A percentile compares a stretch with the other conserved stretches of the same genome.
These are phyloP conservation scores for Adrianichthys oophorus DNA, from an alignment of 2,797 vertebrate species.

Conservation along the genomic window DNA sequence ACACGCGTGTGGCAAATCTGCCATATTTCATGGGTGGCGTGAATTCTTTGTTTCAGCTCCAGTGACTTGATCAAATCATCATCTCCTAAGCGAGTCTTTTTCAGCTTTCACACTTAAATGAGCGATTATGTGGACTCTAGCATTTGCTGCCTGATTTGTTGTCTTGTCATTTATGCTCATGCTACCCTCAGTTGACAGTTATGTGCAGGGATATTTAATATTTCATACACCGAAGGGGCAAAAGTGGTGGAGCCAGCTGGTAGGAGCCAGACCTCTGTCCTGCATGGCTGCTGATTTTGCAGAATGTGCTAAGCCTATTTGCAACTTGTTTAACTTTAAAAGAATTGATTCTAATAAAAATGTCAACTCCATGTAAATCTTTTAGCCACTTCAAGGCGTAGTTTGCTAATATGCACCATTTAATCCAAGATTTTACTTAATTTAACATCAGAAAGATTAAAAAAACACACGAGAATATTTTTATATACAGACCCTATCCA, in stretches of 20 bases:
- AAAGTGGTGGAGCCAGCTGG: slow-evolving; percentile 38
- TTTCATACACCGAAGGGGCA: slow-evolving; percentile 49
- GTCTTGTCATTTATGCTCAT: slow-evolving; percentile 27
- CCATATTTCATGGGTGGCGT: neutral
- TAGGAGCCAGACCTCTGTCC: slow-evolving; percentile 41
- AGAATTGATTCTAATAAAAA: too few species aligned
- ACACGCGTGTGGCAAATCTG: slow-evolving; percentile 6
- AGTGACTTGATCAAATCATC: slow-evolving; percentile 1
- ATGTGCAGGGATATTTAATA: slow-evolving; percentile 60
- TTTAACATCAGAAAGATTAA: too few species aligned
- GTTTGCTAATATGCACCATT: too few species aligned
- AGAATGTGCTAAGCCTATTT: slow-evolving; percentile 55
- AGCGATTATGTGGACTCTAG: slow-evolving; percentile 22
- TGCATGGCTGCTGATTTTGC: slow-evolving; percentile 56
- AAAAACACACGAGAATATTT: too few species aligned
- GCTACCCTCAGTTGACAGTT: slow-evolving; percentile 41
- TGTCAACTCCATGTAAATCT: too few species aligned
- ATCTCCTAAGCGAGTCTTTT: neutral
- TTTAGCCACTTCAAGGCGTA: too few species aligned
- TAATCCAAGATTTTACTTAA: too few species aligned
- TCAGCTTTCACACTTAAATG: slow-evolving; percentile 8
- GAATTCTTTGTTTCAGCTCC: neutral
- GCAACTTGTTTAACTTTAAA: slow-evolving; percentile 35
- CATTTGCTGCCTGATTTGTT: slow-evolving; percentile 17
- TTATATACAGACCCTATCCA: too few species aligned